Evolutionary conservation across 2,113 vertebrate species (phyloP).

Genomic region (Python bivittatus): DNA sequence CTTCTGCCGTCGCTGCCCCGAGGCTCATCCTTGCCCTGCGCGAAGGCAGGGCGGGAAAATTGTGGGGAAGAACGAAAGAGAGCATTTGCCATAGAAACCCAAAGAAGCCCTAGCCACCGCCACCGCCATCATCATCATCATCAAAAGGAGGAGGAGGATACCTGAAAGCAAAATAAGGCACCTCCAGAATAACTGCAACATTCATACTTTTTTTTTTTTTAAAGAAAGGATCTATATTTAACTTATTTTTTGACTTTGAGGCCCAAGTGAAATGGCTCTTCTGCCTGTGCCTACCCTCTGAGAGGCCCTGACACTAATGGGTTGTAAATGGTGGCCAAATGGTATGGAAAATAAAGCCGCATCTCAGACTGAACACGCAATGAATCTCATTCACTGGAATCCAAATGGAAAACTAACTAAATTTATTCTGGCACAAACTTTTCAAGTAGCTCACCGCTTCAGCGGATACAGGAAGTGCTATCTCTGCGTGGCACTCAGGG

Average conservation of each 20-base stretch:
- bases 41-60: neutral
- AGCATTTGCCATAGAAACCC: neutral
- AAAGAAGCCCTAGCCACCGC: neutral
- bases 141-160: neutral
- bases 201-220: neutral
- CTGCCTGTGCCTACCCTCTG: neutral
- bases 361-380: neutral
- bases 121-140: neutral
- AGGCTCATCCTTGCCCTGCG: neutral
- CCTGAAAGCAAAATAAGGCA: neutral
- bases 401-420: neutral
- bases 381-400: neutral
- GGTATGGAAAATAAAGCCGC: neutral
- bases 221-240: neutral
- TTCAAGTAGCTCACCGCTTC: neutral
- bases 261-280: neutral
- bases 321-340: neutral
- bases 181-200: neutral
- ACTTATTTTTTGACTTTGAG: neutral
- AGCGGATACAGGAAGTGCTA: neutral
- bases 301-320: neutral
- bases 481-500: neutral
- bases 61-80: neutral
- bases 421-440: neutral
- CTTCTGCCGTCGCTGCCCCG: neutral